Percentiles rank a stretch among this genome's conserved stretches.
Evolutionary conservation across 2,888 invertebrate species (phyloP).

Genomic region (Orchesella flavescens): DNA sequence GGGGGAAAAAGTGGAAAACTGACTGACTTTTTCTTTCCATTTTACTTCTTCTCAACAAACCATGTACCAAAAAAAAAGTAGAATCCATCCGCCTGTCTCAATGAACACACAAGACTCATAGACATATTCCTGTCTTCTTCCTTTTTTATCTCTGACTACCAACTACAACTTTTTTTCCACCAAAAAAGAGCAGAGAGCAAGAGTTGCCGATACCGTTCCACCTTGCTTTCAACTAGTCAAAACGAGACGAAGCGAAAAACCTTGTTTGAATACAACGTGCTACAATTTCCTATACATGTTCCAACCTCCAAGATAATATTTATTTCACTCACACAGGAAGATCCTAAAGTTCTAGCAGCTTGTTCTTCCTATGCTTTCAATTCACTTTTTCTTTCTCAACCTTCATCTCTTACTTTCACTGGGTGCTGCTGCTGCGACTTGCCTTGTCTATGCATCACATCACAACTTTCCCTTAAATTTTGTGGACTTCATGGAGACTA

Average conservation of each 20-base stretch:
- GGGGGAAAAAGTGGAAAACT: neutral
- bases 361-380: neutral
- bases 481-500: neutral
- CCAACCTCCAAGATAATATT: neutral
- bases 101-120: constrained; percentile 11
- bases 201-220: neutral
- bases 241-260: neutral
- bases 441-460: neutral
- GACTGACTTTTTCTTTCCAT: constrained; percentile 22
- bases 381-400: neutral
- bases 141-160: neutral
- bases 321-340: constrained; percentile 6
- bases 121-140: neutral
- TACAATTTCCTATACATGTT: neutral
- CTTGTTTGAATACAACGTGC: constrained; percentile 19
- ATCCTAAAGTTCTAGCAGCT: neutral
- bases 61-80: neutral
- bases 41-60: constrained; percentile 16
- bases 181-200: neutral
- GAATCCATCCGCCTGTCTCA: neutral
- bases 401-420: neutral
- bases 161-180: too few species aligned
- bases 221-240: neutral
- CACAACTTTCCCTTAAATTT: neutral
- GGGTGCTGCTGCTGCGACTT: too few species aligned